Conservation (phyloP, 2,888 invertebrate genomes). For the Hololepta plana region DNA sequence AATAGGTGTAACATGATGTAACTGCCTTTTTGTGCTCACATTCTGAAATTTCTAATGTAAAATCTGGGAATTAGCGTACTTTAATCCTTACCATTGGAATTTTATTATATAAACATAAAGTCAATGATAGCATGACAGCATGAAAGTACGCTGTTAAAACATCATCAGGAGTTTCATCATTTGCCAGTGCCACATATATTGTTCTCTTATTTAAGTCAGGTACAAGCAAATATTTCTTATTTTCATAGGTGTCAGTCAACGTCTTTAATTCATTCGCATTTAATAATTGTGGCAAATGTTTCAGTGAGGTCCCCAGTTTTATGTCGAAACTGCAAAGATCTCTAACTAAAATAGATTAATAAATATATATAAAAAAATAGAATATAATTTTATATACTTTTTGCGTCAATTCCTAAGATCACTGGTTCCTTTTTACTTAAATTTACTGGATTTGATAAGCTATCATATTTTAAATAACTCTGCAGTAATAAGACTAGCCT, state of each 20-base stretch:
- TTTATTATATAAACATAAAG: constrained; percentile 21
- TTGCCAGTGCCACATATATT: constrained; percentile 38
- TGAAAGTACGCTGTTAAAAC: constrained; percentile 53
- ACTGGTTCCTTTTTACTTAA: constrained; percentile 60
- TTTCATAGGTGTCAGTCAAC: constrained; percentile 28
- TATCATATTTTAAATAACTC: constrained; percentile 42
- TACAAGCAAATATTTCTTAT: constrained; percentile 35
- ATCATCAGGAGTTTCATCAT: constrained; percentile 31
- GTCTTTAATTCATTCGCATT: constrained; percentile 22
- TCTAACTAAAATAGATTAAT: constrained; percentile 29
- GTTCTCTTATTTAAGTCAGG: constrained; percentile 27
- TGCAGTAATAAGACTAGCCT: constrained; percentile 53
- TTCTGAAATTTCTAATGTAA: constrained; percentile 14
- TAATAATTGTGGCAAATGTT: constrained; percentile 17
- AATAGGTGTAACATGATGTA: constrained; percentile 20
- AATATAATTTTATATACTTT: constrained; percentile 16
- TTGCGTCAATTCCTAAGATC: constrained; percentile 33
- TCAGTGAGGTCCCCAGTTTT: constrained; percentile 37
- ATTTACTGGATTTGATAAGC: constrained; percentile 40
- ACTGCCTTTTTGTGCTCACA: constrained; percentile 19
- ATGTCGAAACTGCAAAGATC: constrained; percentile 43
- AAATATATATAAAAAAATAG: constrained; percentile 11
- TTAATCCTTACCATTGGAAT: constrained; percentile 17
- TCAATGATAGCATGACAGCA: constrained; percentile 36
- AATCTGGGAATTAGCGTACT: constrained; percentile 1